Conservation (phyloP, 2,888 invertebrate species). For the Lithosia quadra region DNA sequence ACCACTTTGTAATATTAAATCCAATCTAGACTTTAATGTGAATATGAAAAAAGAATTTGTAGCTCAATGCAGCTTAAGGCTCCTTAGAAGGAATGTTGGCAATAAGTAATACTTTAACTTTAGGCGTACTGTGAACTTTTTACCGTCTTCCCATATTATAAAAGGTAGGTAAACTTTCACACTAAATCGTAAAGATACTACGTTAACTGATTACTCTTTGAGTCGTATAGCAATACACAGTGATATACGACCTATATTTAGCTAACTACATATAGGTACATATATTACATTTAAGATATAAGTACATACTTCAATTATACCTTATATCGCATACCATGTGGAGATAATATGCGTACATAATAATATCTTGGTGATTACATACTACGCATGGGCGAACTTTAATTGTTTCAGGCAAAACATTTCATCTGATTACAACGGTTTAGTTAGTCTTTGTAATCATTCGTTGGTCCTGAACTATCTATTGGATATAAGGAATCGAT, state of each 20-base stretch:
- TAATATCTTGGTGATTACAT: constrained; percentile 1
- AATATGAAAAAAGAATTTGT: neutral
- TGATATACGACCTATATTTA: too few relatives aligned
- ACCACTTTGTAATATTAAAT: neutral
- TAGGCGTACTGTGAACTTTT: neutral
- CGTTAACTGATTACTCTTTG: neutral
- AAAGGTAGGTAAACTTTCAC: neutral
- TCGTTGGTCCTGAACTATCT: neutral
- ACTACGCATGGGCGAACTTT: neutral
- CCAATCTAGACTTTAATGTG: neutral
- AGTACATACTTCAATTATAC: neutral
- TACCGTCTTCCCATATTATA: constrained; percentile 1
- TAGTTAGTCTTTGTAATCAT: neutral
- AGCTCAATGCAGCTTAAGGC: neutral
- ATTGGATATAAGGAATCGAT: neutral
- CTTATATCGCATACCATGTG: neutral
- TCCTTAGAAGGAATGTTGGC: neutral
- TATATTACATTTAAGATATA: neutral
- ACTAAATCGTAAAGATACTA: neutral
- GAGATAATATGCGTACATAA: constrained; percentile 4
- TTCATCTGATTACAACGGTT: neutral
- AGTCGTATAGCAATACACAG: neutral
- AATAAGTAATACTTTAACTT: neutral
- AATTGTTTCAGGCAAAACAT: constrained; percentile 1
- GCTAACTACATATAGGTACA: neutral